These are phyloP conservation scores for Sminthopsis crassicaudata DNA, from an alignment of 2,113 vertebrate species.

Conservation along the genomic window DNA sequence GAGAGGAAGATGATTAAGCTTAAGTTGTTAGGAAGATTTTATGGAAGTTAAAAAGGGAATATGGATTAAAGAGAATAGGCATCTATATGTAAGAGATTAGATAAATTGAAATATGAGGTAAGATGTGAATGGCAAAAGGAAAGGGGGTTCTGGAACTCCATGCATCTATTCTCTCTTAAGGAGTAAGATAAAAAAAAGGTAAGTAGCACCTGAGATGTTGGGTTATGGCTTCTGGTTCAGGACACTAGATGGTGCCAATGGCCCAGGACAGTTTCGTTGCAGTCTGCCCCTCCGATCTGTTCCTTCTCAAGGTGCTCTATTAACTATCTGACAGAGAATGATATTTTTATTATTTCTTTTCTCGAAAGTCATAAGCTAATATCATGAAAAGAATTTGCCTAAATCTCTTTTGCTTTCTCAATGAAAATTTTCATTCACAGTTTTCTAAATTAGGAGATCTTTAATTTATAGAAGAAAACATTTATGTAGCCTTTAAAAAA, in stretches of 20 bases:
- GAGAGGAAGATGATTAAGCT: neutral
- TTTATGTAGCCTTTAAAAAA: conserved; percentile 6
- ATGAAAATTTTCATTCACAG: conserved; percentile 55
- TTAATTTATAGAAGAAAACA: neutral
- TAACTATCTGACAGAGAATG: conserved; percentile 81
- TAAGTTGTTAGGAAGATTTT: neutral
- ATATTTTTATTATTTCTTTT: conserved; percentile 74
- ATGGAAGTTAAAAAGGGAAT: neutral
- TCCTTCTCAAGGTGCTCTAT: conserved; percentile 80
- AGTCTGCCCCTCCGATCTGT: conserved; percentile 83
- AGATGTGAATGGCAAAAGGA: neutral
- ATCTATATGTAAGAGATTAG: neutral
- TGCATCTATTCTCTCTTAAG: neutral
- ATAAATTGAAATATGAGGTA: neutral
- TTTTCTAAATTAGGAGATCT: neutral
- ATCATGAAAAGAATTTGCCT: conserved; percentile 76
- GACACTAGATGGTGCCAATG: neutral
- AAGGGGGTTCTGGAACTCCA: neutral
- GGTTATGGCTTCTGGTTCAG: neutral
- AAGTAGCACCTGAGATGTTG: neutral
- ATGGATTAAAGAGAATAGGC: neutral
- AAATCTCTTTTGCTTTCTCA: conserved; percentile 73
- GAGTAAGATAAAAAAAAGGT: neutral
- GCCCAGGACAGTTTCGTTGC: neutral
- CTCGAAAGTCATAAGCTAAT: conserved; percentile 76